Evolutionary conservation across 2,888 invertebrate species (phyloP), one percentile per base, ranked within the genome.

Genomic region (Orthosia incerta): DNA sequence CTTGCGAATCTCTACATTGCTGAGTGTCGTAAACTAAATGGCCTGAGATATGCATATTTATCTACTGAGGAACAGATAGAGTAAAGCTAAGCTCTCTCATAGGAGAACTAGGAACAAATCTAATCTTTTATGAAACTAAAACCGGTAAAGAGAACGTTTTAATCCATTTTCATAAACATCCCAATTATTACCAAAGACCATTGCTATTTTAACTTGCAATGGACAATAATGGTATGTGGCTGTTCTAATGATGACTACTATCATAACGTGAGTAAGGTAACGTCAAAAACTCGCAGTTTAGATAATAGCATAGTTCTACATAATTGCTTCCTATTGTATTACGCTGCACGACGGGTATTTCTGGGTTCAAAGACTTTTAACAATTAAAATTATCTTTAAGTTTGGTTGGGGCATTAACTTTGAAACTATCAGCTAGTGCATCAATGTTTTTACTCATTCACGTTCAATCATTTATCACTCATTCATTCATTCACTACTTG

Each of bases 261-360:
- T 71, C 9, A 26, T 60, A 15, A 48, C 0, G 4, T 53, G 56
- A 20, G 26, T 31, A n/a, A 50, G 0, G 7, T 50, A 45, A 56
- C n/a, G 11, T 23, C 16, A 23, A 62, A 60, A 72, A 61, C 46
- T 18, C 11, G 5, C 5, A 45, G 23, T 62, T 73, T 12, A 73
- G 4, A 57, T 62, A 73, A 80, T 80, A 46, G 23, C 80, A 57
- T 57, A 57, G n/a, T 46, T 61, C 9, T 57, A 9, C 16, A n/a
- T 75, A 71, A 80, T 75, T 62, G n/a, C 46, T 31, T 80, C 46
- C 46, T 72, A 75, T 79, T 80, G 56, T 75, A 13, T 7, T 45
- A 20, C 23, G 4, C 0, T 51, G 45, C 3, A 57, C 2, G 20
- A 4, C 53, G 23, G 12, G 4, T 50, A 56, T 60, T 45, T 51